phyloP scores from a whole-genome alignment of 2,888 invertebrate species.

The Agrochola litura region DNA sequence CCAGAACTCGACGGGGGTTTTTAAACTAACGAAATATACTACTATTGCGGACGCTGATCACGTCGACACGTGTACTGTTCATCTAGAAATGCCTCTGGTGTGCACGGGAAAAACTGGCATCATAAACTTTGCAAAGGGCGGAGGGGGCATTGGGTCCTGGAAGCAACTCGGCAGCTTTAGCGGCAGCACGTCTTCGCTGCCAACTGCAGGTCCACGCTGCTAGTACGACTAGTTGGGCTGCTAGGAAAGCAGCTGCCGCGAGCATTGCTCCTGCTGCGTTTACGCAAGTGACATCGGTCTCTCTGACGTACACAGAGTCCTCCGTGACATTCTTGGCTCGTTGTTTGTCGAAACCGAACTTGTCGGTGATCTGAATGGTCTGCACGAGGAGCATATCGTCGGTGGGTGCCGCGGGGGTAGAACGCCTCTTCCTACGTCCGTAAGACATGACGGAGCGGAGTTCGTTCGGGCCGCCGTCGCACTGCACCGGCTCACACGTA shows the following conservation, averaged over 20 bases:
- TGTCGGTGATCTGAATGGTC: slow-evolving; percentile 97
- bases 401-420: slow-evolving; percentile 89
- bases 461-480: slow-evolving; percentile 96
- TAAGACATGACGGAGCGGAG: slow-evolving; percentile 95
- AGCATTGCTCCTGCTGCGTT: slow-evolving; percentile 95
- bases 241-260: slow-evolving; percentile 95
- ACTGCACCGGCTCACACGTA: slow-evolving; percentile 97
- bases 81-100: slow-evolving; percentile 90
- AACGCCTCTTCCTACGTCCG: slow-evolving; percentile 95
- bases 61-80: slow-evolving; percentile 81
- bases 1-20: slow-evolving; percentile 86
- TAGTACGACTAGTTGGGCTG: slow-evolving; percentile 96
- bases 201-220: slow-evolving; percentile 97
- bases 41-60: slow-evolving; percentile 88
- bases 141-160: slow-evolving; percentile 91
- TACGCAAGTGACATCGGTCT: slow-evolving; percentile 92
- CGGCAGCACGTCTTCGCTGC: slow-evolving; percentile 94
- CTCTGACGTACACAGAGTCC: slow-evolving; percentile 93
- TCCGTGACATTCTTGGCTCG: slow-evolving; percentile 92
- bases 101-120: slow-evolving; percentile 95
- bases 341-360: slow-evolving; percentile 95
- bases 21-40: slow-evolving; percentile 88
- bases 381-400: slow-evolving; percentile 97
- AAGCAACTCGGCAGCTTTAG: slow-evolving; percentile 92
- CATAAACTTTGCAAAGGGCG: slow-evolving; percentile 96